phyloP scores from a whole-genome alignment of 2,797 vertebrate species.

The Rhinophrynus dorsalis region DNA sequence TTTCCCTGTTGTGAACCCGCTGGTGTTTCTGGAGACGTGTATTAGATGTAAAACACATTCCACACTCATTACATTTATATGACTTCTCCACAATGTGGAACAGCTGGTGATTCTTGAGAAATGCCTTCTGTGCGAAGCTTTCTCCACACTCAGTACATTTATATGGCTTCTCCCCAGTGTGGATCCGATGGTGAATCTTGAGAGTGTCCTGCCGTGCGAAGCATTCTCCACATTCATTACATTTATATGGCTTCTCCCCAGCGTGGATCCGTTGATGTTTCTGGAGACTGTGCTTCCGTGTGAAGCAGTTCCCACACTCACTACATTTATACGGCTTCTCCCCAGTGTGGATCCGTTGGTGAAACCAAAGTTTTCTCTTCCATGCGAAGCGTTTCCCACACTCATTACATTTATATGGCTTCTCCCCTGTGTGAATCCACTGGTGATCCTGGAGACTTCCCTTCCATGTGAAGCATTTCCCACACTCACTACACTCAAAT shows the following conservation, averaged over 20 bases:
- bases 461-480: not conserved
- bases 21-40: not conserved
- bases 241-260: not conserved
- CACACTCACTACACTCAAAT: not conserved
- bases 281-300: not conserved
- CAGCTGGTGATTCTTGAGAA: not conserved
- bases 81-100: not conserved
- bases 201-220: not conserved
- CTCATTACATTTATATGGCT: too few relatives aligned
- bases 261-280: not conserved
- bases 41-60: not conserved
- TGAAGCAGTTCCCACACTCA: not conserved
- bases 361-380: not conserved
- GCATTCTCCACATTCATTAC: not conserved
- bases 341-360: not conserved
- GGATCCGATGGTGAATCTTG: not conserved
- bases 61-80: not conserved
- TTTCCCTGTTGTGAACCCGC: not conserved
- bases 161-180: not conserved
- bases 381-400: not conserved
- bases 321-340: too few relatives aligned
- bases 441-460: not conserved
- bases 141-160: not conserved
- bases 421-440: not conserved
- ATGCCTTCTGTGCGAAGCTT: not conserved